phyloP scores from a whole-genome alignment of 2,113 vertebrate genomes.

The Tragelaphus scriptus region DNA sequence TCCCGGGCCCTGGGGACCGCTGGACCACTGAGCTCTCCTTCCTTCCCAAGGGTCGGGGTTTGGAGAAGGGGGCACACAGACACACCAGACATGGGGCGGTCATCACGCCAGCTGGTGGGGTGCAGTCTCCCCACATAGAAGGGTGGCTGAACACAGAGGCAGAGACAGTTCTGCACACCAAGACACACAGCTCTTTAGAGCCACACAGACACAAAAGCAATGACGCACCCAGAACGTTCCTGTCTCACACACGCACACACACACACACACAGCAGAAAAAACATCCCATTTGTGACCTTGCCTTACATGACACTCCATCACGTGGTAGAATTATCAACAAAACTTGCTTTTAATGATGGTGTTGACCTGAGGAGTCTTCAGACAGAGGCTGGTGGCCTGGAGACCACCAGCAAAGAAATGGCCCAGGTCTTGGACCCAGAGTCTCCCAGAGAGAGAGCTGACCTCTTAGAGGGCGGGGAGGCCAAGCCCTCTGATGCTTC shows the following conservation, averaged over 20 bases:
- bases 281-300: accelerated
- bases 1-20: background rate
- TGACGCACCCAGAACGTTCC: accelerated
- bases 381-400: slow-evolving; percentile 53
- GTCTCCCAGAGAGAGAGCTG: background rate
- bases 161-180: background rate
- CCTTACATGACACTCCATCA: background rate
- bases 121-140: background rate
- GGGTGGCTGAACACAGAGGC: background rate
- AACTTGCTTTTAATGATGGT: slow-evolving; percentile 75
- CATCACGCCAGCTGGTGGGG: accelerated
- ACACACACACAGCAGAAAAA: background rate
- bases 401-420: background rate
- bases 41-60: background rate
- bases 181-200: background rate
- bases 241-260: background rate
- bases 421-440: background rate
- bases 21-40: background rate
- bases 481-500: background rate
- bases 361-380: slow-evolving; percentile 75
- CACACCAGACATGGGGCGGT: background rate
- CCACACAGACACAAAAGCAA: background rate
- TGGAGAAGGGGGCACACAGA: background rate
- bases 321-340: slow-evolving; percentile 54
- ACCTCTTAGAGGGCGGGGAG: background rate